These are phyloP conservation scores for Trissoscelio sp. DNA, from an alignment of 2,888 invertebrate species.

Conservation along the genomic window DNA sequence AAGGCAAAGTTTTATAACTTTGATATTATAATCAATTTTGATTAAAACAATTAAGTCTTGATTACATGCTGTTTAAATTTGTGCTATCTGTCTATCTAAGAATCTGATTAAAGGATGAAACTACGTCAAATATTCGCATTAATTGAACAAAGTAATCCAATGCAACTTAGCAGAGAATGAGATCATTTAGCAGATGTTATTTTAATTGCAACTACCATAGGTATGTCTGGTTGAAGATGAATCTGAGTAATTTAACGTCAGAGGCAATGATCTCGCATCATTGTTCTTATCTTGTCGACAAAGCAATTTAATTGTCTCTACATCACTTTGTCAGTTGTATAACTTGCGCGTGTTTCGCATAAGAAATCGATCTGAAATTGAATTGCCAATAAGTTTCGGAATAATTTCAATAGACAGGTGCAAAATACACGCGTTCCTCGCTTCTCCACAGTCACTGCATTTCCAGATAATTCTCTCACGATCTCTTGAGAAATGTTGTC, in stretches of 20 bases:
- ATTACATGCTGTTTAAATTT: background rate
- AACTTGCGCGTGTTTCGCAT: slow-evolving; percentile 26
- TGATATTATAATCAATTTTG: too few relatives aligned
- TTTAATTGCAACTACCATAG: background rate
- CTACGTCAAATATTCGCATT: slow-evolving; percentile 8
- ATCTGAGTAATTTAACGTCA: background rate
- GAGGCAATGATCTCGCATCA: slow-evolving; percentile 11
- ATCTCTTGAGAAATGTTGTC: slow-evolving; percentile 42
- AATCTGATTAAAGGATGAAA: slow-evolving; percentile 26
- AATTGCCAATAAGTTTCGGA: slow-evolving; percentile 46
- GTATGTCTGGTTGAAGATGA: background rate
- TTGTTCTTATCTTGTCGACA: slow-evolving; percentile 11
- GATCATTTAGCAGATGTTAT: background rate
- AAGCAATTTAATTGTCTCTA: slow-evolving; percentile 38
- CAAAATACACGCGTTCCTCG: slow-evolving; percentile 37
- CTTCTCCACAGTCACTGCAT: slow-evolving; percentile 1
- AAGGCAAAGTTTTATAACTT: too few relatives aligned
- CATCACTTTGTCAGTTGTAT: slow-evolving; percentile 38
- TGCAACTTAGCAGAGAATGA: background rate
- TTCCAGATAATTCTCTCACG: slow-evolving; percentile 42
- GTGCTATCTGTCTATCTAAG: too few relatives aligned
- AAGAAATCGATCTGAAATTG: slow-evolving; percentile 37
- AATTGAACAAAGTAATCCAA: slow-evolving; percentile 1
- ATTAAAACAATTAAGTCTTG: slow-evolving; percentile 1
- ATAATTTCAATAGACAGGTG: slow-evolving; percentile 43